These are phyloP conservation scores for Lasioglossum pauxillum DNA, from an alignment of 2,888 invertebrate genomes.

Conservation along the genomic window DNA sequence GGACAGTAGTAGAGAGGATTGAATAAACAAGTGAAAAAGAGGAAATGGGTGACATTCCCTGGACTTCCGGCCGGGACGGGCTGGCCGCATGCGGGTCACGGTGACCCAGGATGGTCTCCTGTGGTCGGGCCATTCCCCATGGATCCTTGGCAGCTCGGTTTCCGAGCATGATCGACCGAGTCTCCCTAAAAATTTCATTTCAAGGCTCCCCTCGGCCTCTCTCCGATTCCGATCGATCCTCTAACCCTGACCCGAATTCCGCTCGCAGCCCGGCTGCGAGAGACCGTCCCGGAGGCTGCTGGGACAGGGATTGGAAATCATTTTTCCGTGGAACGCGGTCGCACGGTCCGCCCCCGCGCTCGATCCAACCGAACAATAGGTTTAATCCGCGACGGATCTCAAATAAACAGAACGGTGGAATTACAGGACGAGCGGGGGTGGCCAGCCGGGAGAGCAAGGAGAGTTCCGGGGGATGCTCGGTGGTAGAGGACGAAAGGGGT, in stretches of 20 bases:
- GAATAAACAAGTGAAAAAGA: not conserved
- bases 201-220: not conserved
- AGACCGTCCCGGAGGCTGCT: slow-evolving; percentile 4
- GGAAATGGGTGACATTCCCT: not conserved
- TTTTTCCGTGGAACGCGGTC: slow-evolving; percentile 1
- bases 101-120: not conserved
- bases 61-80: not conserved
- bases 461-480: not conserved
- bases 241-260: slow-evolving; percentile 5
- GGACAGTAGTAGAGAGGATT: not conserved
- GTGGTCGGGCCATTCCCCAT: slow-evolving; percentile 13
- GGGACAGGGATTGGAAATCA: not conserved
- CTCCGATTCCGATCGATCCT: slow-evolving; percentile 8
- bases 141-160: not conserved
- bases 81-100: not conserved
- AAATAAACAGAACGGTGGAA: slow-evolving; percentile 59
- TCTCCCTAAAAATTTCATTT: slow-evolving; percentile 12
- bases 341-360: slow-evolving; percentile 13
- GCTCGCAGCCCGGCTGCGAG: not conserved
- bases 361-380: slow-evolving; percentile 48
- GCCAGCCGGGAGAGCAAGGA: not conserved
- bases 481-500: slow-evolving; percentile 23
- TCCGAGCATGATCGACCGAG: not conserved
- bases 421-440: slow-evolving; percentile 4
- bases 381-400: slow-evolving; percentile 57